Conservation (phyloP, 2,797 vertebrate species). For the Decapterus maruadsi region DNA sequence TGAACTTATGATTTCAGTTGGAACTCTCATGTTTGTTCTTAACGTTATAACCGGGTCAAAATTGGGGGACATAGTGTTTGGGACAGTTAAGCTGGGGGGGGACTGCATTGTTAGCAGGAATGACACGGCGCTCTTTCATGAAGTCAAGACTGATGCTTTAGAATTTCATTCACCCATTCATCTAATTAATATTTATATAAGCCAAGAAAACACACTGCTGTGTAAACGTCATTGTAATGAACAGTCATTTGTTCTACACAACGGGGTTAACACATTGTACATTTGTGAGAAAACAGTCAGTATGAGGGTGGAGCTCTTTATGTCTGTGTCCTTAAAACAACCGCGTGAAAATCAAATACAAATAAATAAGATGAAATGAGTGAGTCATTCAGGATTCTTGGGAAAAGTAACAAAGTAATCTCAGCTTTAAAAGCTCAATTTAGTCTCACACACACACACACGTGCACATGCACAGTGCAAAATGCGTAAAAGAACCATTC, state of each 20-base stretch:
- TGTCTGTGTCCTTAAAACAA: neutral
- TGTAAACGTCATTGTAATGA: neutral
- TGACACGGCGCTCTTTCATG: too few relatives aligned
- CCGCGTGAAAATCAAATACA: neutral
- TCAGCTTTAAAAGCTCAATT: neutral
- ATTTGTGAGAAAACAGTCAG: neutral
- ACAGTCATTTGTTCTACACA: neutral
- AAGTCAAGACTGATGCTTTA: too few relatives aligned
- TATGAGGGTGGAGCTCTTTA: neutral
- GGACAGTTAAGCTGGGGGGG: too few relatives aligned
- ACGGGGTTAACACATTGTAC: too few relatives aligned
- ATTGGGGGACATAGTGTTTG: too few relatives aligned
- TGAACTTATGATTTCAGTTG: too few relatives aligned
- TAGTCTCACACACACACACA: neutral
- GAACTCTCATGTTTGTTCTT: too few relatives aligned
- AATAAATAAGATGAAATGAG: neutral
- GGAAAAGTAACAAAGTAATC: neutral
- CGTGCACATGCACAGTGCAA: neutral
- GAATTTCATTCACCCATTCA: neutral
- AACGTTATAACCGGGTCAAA: too few relatives aligned
- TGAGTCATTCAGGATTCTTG: neutral
- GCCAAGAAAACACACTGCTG: neutral
- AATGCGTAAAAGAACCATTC: constrained; percentile 1
- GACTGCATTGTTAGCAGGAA: too few relatives aligned
- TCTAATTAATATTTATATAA: neutral